Base-by-base conservation (phyloP, 2,797 vertebrate species). In the Acipenser transmontanus region DNA sequence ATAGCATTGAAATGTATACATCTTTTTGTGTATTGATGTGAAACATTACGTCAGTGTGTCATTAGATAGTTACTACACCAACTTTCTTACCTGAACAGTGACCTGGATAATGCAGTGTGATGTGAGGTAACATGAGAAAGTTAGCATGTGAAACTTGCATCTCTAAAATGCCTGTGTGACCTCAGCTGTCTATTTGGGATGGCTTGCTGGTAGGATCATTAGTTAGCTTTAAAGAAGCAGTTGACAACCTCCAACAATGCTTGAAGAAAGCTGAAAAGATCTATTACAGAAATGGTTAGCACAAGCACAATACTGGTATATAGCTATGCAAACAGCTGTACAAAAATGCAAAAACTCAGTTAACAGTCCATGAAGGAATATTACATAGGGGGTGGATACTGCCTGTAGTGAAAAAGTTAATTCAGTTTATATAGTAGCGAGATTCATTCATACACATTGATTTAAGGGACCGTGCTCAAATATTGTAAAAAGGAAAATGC, bases 141-240 rank as follows among this genome's bases (percentile, higher is more conserved):
- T 6, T 63, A 34, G 59, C 62, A 62, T 0, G 5, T 71, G 67
- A 73, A 61, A 74, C 70, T 72, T 63, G 59, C 6, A 2, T 66
- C 60, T 47, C 66, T 66, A 13, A 70, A 65, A 61, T n/a, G 8
- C 66, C 69, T 72, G 67, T 34, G 66, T 85, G 78, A 85, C 72
- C 73, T 74, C 64, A 71, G 61, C 72, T 76, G 48, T 68, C 69
- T 74, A 75, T 75, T 63, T 68, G 63, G 63, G 59, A 69, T 49
- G 75, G 67, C 65, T 63, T 74, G 69, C 73, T 78, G 76, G 62
- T 74, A 64, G 4, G 64, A 80, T 78, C 84, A 83, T 89, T 79
- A 84, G 75, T 83, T 79, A 80, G 84, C 82, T 85, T 88, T 79
- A 87, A 81, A 91, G 86, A 78, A 75, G 77, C 49, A 73, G 79